Evolutionary conservation across 2,797 vertebrate genomes (phyloP).

Genomic region (Spatula versicolor): DNA sequence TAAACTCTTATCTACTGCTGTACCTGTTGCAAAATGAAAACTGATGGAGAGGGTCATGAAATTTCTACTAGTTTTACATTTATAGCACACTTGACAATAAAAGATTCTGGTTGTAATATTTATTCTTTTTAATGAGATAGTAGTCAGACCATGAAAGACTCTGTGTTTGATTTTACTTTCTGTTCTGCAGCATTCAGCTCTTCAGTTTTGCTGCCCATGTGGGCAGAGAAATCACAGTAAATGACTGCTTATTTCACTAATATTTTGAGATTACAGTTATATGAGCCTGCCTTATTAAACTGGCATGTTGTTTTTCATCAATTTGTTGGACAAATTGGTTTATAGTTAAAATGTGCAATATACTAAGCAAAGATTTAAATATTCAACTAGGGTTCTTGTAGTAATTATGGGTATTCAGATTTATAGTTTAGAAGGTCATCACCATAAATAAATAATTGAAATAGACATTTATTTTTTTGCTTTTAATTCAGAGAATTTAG

Average conservation of each 20-base stretch:
- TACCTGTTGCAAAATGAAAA: background rate
- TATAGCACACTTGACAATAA: slow-evolving; percentile 36
- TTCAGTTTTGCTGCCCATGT: slow-evolving; percentile 39
- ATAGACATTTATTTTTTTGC: slow-evolving; percentile 49
- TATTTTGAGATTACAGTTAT: slow-evolving; percentile 67
- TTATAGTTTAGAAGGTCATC: slow-evolving; percentile 69
- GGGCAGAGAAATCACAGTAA: slow-evolving; percentile 52
- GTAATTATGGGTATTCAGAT: slow-evolving; percentile 62
- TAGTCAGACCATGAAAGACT: slow-evolving; percentile 27
- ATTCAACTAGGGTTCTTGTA: slow-evolving; percentile 40
- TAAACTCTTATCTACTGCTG: background rate
- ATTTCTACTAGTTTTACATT: slow-evolving; percentile 11
- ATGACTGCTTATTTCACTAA: slow-evolving; percentile 54
- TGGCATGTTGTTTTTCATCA: slow-evolving; percentile 17
- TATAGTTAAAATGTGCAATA: slow-evolving; percentile 43
- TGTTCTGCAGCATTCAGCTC: slow-evolving; percentile 37
- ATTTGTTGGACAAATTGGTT: slow-evolving; percentile 65
- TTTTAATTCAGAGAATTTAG: slow-evolving; percentile 69
- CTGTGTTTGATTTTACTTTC: slow-evolving; percentile 40
- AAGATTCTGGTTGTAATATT: slow-evolving; percentile 60
- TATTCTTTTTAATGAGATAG: slow-evolving; percentile 65
- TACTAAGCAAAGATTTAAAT: slow-evolving; percentile 54
- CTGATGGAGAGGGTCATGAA: background rate
- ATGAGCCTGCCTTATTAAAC: slow-evolving; percentile 58
- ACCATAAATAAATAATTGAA: slow-evolving; percentile 66